Conservation (phyloP, 1,140 invertebrate species). For the Orchestia grillus region DNA sequence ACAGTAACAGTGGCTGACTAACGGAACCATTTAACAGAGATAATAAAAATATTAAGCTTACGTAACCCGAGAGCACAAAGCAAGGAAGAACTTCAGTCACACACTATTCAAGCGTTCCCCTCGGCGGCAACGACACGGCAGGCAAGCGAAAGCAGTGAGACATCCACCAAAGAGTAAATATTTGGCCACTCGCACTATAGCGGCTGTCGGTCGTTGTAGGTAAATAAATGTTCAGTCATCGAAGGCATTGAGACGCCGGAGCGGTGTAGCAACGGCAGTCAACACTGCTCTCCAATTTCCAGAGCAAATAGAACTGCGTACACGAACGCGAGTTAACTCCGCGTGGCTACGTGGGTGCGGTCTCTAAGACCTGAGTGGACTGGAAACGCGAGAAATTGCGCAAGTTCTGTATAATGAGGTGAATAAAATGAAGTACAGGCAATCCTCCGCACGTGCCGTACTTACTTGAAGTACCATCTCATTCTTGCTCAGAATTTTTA, state of each 20-base stretch:
- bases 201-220: constrained; percentile 3
- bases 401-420: neutral
- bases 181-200: neutral
- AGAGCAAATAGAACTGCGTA: neutral
- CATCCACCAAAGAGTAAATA: neutral
- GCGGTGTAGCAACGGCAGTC: neutral
- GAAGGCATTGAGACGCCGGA: neutral
- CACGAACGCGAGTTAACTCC: neutral
- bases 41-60: neutral
- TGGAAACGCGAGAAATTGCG: neutral
- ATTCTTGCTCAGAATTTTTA: too few relatives aligned
- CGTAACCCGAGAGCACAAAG: neutral
- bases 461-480: too few relatives aligned
- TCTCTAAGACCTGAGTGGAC: neutral
- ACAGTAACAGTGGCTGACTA: neutral
- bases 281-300: neutral
- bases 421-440: too few relatives aligned
- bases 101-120: neutral
- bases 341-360: neutral
- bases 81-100: neutral
- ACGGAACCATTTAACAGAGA: neutral
- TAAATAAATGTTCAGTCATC: neutral
- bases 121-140: neutral
- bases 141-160: neutral
- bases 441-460: too few relatives aligned